Conservation (phyloP, 2,113 vertebrate genomes). For the Xerus inauris region DNA sequence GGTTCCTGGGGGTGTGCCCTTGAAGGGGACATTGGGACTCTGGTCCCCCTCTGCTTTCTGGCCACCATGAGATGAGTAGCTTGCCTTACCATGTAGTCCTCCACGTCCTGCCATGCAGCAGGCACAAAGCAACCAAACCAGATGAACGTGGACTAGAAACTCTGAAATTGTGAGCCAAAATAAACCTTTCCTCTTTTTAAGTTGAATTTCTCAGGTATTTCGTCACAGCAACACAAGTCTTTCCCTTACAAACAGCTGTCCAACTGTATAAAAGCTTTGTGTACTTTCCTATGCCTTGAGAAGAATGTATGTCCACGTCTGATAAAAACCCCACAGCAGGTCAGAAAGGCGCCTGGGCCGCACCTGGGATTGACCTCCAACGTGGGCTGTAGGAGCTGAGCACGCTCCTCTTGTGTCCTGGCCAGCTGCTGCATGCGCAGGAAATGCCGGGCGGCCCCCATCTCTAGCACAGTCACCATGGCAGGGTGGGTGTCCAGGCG, state of each 20-base stretch:
- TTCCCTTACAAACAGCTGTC: neutral
- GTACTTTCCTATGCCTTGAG: no score
- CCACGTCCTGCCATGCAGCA: neutral
- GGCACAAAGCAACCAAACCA: no score
- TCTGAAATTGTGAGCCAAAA: neutral
- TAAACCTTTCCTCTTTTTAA: neutral
- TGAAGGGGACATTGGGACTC: neutral
- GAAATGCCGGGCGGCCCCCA: conserved; percentile 98
- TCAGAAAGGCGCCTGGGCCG: neutral
- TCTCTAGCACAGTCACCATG: conserved; percentile 99
- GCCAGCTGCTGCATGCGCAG: conserved; percentile 97
- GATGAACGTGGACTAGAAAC: neutral
- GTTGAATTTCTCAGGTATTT: neutral
- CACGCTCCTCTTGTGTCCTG: conserved; percentile 93
- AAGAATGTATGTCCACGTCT: neutral
- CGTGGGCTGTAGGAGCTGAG: conserved; percentile 96
- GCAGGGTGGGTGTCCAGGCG: conserved; percentile 96
- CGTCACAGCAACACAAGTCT: neutral
- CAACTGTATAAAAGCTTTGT: neutral
- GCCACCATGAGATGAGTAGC: neutral
- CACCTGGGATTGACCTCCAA: conserved; percentile 97
- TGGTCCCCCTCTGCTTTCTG: no score
- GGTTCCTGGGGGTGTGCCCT: no score
- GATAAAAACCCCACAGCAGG: no score
- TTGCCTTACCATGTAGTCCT: neutral